These are phyloP conservation scores for Anoplolepis gracilipes DNA, from an alignment of 1,140 invertebrate species.

Conservation along the genomic window DNA sequence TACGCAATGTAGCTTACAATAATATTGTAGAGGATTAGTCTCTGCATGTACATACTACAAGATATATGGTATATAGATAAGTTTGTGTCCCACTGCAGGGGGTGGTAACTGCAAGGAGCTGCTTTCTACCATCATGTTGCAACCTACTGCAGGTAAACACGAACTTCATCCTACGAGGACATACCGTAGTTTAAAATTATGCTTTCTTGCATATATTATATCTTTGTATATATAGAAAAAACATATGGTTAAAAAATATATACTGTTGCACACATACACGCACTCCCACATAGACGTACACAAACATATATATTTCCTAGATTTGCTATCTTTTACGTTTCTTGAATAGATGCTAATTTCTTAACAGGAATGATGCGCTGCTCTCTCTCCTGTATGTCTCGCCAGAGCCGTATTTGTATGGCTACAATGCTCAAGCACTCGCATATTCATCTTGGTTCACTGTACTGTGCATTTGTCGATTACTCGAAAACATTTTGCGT, in stretches of 20 bases:
- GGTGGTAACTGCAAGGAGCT: constrained; percentile 86
- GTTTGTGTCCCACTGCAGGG: constrained; percentile 86
- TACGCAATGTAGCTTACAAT: constrained; percentile 73
- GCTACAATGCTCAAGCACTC: constrained; percentile 83
- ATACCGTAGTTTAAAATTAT: constrained; percentile 83
- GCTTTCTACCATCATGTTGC: constrained; percentile 85
- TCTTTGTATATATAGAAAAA: constrained; percentile 59
- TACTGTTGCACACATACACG: neutral
- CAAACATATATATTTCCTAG: constrained; percentile 66
- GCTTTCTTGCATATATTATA: constrained; percentile 80
- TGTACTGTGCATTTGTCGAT: constrained; percentile 76
- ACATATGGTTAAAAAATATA: constrained; percentile 48
- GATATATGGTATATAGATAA: constrained; percentile 86
- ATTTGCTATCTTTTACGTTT: constrained; percentile 75
- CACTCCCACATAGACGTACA: constrained; percentile 45
- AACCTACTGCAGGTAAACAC: constrained; percentile 86
- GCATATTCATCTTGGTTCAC: constrained; percentile 79
- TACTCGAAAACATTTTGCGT: constrained; percentile 52
- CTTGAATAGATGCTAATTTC: constrained; percentile 80
- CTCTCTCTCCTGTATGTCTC: constrained; percentile 79
- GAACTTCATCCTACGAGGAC: constrained; percentile 84
- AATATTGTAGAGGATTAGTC: constrained; percentile 79
- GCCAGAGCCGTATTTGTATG: constrained; percentile 84
- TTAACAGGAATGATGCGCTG: constrained; percentile 80
- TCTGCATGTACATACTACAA: constrained; percentile 80